Percentiles rank a stretch among this genome's conserved stretches.
These are phyloP conservation scores for Paracanthobrama guichenoti DNA, from an alignment of 2,113 vertebrate genomes.

Conservation along the genomic window DNA sequence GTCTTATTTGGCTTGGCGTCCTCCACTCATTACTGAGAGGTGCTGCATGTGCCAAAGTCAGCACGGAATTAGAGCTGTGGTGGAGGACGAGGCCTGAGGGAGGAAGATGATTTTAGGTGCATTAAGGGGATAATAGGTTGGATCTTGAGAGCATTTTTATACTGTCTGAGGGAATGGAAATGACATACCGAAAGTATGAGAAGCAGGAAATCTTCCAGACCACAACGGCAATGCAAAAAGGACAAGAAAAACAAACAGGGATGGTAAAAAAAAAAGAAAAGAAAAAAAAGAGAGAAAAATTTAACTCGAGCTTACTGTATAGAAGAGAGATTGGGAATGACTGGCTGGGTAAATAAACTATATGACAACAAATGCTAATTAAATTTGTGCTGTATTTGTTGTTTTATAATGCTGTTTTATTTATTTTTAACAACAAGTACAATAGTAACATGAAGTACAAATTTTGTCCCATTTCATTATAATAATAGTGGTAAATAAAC, in stretches of 20 bases:
- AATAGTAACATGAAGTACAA: background rate
- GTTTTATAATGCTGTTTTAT: background rate
- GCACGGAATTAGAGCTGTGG: conserved; percentile 25
- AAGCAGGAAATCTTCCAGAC: conserved; percentile 27
- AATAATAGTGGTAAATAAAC: background rate
- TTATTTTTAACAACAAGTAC: background rate
- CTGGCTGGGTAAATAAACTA: background rate
- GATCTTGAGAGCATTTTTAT: conserved; percentile 40
- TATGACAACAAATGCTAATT: background rate
- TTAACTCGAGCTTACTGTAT: background rate
- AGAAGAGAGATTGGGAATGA: background rate
- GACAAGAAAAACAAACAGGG: conserved; percentile 18
- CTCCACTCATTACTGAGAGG: conserved; percentile 1
- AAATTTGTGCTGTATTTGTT: background rate
- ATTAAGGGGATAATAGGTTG: conserved; percentile 44
- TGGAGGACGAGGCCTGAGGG: conserved; percentile 40
- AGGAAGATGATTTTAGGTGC: conserved; percentile 42
- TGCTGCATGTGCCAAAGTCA: conserved; percentile 40
- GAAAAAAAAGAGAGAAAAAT: too few species aligned
- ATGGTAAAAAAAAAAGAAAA: too few species aligned
- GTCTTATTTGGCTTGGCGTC: conserved; percentile 38
- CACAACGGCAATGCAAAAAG: background rate
- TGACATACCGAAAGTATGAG: conserved; percentile 41
- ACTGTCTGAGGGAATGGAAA: conserved; percentile 21
- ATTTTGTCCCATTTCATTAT: background rate